Conservation (phyloP, 1,140 invertebrate species). For the Bombus breviceps region DNA sequence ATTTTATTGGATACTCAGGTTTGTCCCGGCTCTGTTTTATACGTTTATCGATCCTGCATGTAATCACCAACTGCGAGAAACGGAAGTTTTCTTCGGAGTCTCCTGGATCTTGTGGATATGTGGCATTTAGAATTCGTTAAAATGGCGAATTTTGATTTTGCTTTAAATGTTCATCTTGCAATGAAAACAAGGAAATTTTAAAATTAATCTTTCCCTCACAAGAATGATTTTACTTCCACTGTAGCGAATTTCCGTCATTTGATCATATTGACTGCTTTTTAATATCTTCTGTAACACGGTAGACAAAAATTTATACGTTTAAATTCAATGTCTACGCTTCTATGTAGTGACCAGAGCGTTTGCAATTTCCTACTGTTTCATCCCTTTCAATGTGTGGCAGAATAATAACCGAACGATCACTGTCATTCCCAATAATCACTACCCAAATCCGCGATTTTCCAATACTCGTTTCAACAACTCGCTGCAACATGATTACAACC, state of each 20-base stretch:
- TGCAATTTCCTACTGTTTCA: not conserved
- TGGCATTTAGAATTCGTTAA: not conserved
- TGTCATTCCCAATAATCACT: not conserved
- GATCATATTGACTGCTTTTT: too few species aligned
- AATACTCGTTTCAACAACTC: not conserved
- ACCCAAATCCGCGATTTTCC: not conserved
- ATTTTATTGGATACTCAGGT: constrained; percentile 6
- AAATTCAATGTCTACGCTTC: too few species aligned
- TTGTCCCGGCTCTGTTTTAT: constrained; percentile 1
- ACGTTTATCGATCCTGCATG: constrained; percentile 10
- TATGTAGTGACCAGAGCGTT: not conserved
- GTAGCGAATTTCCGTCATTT: too few species aligned
- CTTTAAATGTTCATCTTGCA: too few species aligned
- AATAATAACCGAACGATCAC: not conserved
- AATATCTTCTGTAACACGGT: too few species aligned
- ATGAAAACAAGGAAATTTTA: too few species aligned
- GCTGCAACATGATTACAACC: constrained; percentile 46
- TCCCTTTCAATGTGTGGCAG: not conserved
- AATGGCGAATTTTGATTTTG: too few species aligned
- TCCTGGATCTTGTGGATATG: not conserved
- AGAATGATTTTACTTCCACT: too few species aligned
- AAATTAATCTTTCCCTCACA: too few species aligned
- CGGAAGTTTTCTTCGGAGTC: not conserved
- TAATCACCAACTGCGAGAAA: not conserved
- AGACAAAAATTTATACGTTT: too few species aligned